Evolutionary conservation across 2,113 vertebrate genomes (phyloP).

Genomic region (Pituophis catenifer): DNA sequence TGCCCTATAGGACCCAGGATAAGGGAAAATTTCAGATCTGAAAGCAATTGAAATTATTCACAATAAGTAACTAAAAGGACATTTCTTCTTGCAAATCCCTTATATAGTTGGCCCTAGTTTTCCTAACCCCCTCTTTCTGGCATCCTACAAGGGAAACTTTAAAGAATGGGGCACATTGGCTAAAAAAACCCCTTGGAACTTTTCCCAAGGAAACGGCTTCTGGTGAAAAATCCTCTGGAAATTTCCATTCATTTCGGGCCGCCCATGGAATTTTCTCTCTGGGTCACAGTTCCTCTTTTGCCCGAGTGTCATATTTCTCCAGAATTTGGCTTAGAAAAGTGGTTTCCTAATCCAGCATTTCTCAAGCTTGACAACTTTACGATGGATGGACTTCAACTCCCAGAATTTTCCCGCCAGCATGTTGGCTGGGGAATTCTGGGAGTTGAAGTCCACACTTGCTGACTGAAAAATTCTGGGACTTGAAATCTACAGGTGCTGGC

Average conservation of each 20-base stretch:
- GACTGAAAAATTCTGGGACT: too few relatives aligned
- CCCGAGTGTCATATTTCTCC: neutral
- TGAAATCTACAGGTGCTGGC: accelerated
- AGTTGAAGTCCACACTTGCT: too few relatives aligned
- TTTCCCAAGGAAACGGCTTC: neutral
- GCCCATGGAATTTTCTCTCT: neutral
- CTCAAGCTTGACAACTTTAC: neutral
- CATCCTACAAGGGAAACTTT: neutral
- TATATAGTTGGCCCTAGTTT: neutral
- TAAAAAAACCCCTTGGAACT: neutral
- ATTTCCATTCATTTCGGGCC: neutral
- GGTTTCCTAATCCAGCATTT: neutral
- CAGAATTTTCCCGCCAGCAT: neutral
- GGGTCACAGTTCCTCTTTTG: neutral
- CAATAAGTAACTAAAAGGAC: neutral
- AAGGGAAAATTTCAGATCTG: neutral
- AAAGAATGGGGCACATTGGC: neutral
- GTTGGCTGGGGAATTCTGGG: too few relatives aligned
- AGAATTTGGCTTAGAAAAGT: neutral
- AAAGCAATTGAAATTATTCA: neutral
- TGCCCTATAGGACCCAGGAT: neutral
- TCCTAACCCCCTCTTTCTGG: neutral
- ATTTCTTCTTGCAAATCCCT: neutral
- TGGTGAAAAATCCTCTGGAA: neutral
- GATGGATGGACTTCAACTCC: neutral